These are phyloP conservation scores for Sandelia bainsii DNA, from an alignment of 2,797 vertebrate species.

Conservation along the genomic window DNA sequence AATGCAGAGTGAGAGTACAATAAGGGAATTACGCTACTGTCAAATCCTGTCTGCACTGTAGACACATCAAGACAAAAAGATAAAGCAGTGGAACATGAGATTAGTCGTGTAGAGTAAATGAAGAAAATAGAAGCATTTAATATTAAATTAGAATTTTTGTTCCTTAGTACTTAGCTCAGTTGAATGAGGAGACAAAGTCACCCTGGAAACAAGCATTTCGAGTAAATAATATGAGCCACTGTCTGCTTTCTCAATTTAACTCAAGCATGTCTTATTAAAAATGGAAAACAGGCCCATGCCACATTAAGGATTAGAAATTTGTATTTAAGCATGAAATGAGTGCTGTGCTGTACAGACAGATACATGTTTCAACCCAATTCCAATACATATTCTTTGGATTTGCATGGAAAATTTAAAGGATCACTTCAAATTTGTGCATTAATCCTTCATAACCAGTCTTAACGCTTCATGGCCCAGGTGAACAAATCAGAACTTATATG, in stretches of 20 bases:
- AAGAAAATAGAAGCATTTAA: slow-evolving; percentile 69
- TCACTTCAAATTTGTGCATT: slow-evolving; percentile 58
- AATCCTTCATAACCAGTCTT: slow-evolving; percentile 54
- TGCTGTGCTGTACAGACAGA: slow-evolving; percentile 50
- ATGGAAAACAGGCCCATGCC: slow-evolving; percentile 64
- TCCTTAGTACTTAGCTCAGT: slow-evolving; percentile 58
- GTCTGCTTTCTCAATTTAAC: slow-evolving; percentile 70
- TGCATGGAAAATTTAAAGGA: slow-evolving; percentile 33
- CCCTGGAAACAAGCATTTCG: slow-evolving; percentile 73
- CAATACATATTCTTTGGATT: slow-evolving; percentile 40
- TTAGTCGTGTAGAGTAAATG: slow-evolving; percentile 62
- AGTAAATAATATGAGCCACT: slow-evolving; percentile 74
- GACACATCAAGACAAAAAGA: slow-evolving; percentile 60
- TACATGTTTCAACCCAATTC: slow-evolving; percentile 56
- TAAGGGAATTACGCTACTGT: slow-evolving; percentile 48
- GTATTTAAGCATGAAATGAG: slow-evolving; percentile 80
- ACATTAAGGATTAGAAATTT: slow-evolving; percentile 75
- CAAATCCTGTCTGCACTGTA: slow-evolving; percentile 48
- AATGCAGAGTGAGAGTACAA: slow-evolving; percentile 15
- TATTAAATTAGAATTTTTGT: slow-evolving; percentile 73
- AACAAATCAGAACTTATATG: slow-evolving; percentile 45
- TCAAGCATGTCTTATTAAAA: slow-evolving; percentile 80
- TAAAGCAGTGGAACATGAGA: slow-evolving; percentile 72
- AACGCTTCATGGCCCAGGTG: slow-evolving; percentile 32
- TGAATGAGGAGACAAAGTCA: slow-evolving; percentile 73